A percentile compares a stretch with the other conserved stretches of the same genome.
phyloP scores from a whole-genome alignment of 2,797 vertebrate genomes.

The Channallabes apus region DNA sequence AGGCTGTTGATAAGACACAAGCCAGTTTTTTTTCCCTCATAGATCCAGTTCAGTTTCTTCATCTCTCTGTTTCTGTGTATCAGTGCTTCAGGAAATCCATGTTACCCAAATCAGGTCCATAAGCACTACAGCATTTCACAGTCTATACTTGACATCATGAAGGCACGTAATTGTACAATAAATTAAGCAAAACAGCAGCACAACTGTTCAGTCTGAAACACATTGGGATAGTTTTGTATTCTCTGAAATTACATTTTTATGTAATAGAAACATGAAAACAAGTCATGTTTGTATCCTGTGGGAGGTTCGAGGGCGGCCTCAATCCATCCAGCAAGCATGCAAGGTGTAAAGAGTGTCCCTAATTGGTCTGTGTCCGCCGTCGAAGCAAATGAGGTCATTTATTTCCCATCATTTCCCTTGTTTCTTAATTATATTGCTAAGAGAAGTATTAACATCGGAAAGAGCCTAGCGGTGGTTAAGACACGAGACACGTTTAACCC shows the following conservation, averaged over 20 bases:
- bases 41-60: constrained; percentile 20
- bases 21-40: neutral
- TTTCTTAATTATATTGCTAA: constrained; percentile 42
- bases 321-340: constrained; percentile 4
- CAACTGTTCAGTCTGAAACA: neutral
- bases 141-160: constrained; percentile 5
- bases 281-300: constrained; percentile 9
- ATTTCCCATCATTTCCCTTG: constrained; percentile 32
- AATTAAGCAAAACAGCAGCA: neutral
- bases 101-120: neutral
- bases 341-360: constrained; percentile 23
- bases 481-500: constrained; percentile 14
- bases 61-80: neutral
- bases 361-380: constrained; percentile 25
- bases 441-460: constrained; percentile 36
- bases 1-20: constrained; percentile 57
- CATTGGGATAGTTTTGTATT: neutral
- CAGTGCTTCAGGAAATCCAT: neutral
- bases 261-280: constrained; percentile 24
- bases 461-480: neutral
- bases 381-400: constrained; percentile 37
- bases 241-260: constrained; percentile 11
- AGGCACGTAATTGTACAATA: neutral
- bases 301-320: neutral
- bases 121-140: neutral